A percentile compares a stretch with the other conserved stretches of the same genome.
Evolutionary conservation across 1,140 invertebrate genomes (phyloP).

Genomic region (Homalodisca vitripennis): DNA sequence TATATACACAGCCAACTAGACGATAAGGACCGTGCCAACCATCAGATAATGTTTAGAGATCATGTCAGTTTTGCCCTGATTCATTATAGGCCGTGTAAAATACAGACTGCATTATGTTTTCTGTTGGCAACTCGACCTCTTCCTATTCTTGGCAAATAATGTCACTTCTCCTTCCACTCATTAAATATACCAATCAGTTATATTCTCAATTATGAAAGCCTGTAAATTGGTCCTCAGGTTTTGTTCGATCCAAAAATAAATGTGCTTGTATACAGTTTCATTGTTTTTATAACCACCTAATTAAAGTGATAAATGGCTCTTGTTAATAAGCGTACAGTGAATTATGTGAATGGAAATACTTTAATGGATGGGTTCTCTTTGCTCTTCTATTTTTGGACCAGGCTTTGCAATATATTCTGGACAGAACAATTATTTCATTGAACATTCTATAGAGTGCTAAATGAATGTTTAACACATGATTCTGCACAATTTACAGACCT

Average conservation of each 20-base stretch:
- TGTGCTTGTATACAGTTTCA: not conserved
- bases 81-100: constrained; percentile 11
- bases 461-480: too few species aligned
- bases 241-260: not conserved
- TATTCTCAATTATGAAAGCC: constrained; percentile 12
- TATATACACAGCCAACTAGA: not conserved
- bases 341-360: too few species aligned
- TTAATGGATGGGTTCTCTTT: too few species aligned
- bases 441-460: too few species aligned
- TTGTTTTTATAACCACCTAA: constrained; percentile 15
- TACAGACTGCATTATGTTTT: constrained; percentile 21
- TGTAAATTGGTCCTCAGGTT: not conserved
- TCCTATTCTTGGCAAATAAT: constrained; percentile 11
- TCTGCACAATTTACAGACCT: too few species aligned
- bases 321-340: not conserved
- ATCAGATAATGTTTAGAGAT: constrained; percentile 8
- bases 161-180: not conserved
- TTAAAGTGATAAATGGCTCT: not conserved
- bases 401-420: too few species aligned
- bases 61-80: constrained; percentile 5
- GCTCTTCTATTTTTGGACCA: too few species aligned
- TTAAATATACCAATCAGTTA: constrained; percentile 7
- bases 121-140: not conserved
- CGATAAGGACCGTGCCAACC: constrained; percentile 13
- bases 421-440: too few species aligned